A percentile compares a stretch with the other conserved stretches of the same genome.
phyloP scores from a whole-genome alignment of 2,888 invertebrate species.

The Clitarchus hookeri region DNA sequence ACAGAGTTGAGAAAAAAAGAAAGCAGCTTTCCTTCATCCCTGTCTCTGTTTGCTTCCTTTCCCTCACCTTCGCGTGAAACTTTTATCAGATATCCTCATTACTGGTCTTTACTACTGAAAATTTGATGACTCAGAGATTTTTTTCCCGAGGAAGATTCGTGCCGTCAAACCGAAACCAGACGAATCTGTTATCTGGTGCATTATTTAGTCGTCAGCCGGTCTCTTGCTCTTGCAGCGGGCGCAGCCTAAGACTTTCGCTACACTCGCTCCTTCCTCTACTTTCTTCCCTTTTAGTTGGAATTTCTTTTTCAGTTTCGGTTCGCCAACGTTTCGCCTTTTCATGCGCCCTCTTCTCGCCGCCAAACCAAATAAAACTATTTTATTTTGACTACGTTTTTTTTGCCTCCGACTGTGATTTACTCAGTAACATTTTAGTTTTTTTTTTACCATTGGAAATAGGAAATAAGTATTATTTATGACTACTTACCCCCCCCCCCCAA shows the following conservation, averaged over 20 bases:
- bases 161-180: slow-evolving; percentile 43
- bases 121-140: slow-evolving; percentile 49
- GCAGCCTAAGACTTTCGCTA: slow-evolving; percentile 24
- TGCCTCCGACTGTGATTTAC: no score
- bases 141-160: slow-evolving; percentile 36
- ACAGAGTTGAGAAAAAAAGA: neutral
- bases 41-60: slow-evolving; percentile 36
- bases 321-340: neutral
- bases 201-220: slow-evolving; percentile 41
- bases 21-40: slow-evolving; percentile 26
- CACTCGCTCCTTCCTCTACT: slow-evolving; percentile 30
- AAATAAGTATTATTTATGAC: no score
- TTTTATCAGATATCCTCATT: slow-evolving; percentile 54
- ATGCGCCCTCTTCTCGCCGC: slow-evolving; percentile 25
- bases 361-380: slow-evolving; percentile 35
- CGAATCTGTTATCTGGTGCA: slow-evolving; percentile 44
- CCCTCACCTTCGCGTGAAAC: slow-evolving; percentile 47
- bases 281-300: neutral
- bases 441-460: no score
- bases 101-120: slow-evolving; percentile 52
- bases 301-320: slow-evolving; percentile 24
- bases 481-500: no score
- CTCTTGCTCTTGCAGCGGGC: slow-evolving; percentile 22
- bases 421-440: no score
- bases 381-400: neutral